These are phyloP conservation scores for Ardeotis arabs DNA, from an alignment of 2,113 vertebrate species.

Conservation along the genomic window DNA sequence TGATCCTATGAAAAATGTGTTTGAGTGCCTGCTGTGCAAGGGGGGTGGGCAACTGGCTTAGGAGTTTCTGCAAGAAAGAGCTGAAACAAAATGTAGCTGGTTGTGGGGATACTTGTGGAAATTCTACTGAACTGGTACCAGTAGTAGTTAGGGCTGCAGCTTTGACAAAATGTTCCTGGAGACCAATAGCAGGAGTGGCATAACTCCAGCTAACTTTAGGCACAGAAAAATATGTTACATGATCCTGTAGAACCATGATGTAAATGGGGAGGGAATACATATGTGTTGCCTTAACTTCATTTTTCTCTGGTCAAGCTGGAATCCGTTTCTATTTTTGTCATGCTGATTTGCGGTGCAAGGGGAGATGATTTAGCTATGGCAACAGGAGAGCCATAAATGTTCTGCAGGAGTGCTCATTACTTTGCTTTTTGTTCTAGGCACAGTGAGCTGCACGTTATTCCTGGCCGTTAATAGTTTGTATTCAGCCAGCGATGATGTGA, in stretches of 20 bases:
- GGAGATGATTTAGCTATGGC: background rate
- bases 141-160: background rate
- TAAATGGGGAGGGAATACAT: background rate
- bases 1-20: background rate
- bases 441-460: slow-evolving; percentile 83
- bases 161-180: background rate
- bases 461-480: slow-evolving; percentile 84
- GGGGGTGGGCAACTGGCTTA: background rate
- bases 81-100: background rate
- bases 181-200: background rate
- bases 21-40: background rate
- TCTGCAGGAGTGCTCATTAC: background rate
- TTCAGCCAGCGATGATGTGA: slow-evolving; percentile 88
- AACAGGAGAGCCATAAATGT: background rate
- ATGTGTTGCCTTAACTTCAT: background rate
- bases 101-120: background rate
- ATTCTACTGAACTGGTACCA: background rate
- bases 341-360: background rate
- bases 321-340: background rate
- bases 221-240: accelerated
- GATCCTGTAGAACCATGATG: background rate
- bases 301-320: background rate
- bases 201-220: background rate
- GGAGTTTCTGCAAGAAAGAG: background rate
- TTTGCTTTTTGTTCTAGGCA: slow-evolving; percentile 74